Evolutionary conservation across 1,140 invertebrate species (phyloP), one percentile per base, ranked within the genome.

Genomic region (Drosophila carrolli): DNA sequence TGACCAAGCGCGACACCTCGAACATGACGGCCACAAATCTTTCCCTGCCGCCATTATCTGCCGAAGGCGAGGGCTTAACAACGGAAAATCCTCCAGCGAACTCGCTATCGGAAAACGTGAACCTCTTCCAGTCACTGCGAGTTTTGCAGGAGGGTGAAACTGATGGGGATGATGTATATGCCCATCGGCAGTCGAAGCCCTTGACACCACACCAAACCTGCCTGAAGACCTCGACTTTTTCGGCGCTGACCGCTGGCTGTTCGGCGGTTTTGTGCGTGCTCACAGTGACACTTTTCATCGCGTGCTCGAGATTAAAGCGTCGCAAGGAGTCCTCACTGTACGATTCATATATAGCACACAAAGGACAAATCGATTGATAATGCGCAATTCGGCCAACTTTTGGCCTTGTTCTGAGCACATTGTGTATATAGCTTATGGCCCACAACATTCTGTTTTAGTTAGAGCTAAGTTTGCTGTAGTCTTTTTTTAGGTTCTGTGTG

Each of bases 101-200:
- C n/a, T 78, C 58, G 78, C 93, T 29, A 1, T 98, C 97, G 0
- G 97, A 98, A 93, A 98, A 97, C 88, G 95, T 98, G 5, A 97
- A 96, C 84, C 94, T 98, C 11, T 98, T 97, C 93, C 97, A 98
- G 92, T 97, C 97, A 0, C 92, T 98, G 14, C 94, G 97, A 75
- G 97, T 98, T 6, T 93, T 97, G 57, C 97, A 97, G 88, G 97
- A 98, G 89, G 97, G 96, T 0, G 96, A 97, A 91, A 94, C 94
- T 11, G 95, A 96, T 47, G 95, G 95, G 2, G 94, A 95, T 75
- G 91, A 83, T 58, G 74, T 93, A 19, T 83, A 91, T 51, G 66
- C 71, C 8, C 68, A 79, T 59, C 72, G 72, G 4, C 78, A 73
- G 70, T 32, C 90, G 74, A 55, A 91, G 93, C 93, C 88, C 16